Evolutionary conservation across 2,888 invertebrate genomes (phyloP).

Genomic region (Ommatoiulus sabulosus): DNA sequence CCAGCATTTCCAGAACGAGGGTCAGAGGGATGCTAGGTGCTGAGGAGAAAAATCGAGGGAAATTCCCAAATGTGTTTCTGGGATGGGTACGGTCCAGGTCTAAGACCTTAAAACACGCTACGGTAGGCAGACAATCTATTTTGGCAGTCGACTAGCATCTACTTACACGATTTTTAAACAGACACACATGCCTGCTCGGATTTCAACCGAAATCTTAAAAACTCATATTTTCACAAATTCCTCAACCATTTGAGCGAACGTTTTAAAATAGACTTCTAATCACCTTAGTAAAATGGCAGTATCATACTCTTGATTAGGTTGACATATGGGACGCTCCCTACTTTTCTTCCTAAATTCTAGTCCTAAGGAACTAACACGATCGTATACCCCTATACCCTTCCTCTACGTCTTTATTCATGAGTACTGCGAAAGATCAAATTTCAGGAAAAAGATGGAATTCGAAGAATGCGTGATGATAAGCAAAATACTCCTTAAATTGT

Average conservation of each 20-base stretch:
- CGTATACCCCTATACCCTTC: neutral
- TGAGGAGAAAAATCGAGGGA: slow-evolving; percentile 1
- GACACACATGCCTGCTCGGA: neutral
- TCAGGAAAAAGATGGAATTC: no score
- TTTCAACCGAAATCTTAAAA: neutral
- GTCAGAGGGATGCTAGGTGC: slow-evolving; percentile 36
- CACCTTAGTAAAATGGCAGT: slow-evolving; percentile 40
- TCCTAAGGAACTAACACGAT: neutral
- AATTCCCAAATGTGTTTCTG: slow-evolving; percentile 17
- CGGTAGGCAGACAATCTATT: neutral
- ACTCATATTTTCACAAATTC: neutral
- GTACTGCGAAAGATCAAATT: neutral
- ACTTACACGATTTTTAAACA: neutral
- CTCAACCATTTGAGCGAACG: neutral
- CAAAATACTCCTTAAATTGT: no score
- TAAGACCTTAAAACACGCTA: slow-evolving; percentile 17
- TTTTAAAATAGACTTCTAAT: slow-evolving; percentile 17
- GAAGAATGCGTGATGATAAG: no score
- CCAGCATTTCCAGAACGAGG: neutral
- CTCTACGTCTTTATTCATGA: neutral
- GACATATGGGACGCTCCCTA: neutral
- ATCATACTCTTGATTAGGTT: neutral
- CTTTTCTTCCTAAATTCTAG: neutral
- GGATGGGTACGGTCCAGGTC: neutral
- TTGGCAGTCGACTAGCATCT: neutral